phyloP scores from a whole-genome alignment of 2,888 invertebrate species.

The Argynnis bischoffii region DNA sequence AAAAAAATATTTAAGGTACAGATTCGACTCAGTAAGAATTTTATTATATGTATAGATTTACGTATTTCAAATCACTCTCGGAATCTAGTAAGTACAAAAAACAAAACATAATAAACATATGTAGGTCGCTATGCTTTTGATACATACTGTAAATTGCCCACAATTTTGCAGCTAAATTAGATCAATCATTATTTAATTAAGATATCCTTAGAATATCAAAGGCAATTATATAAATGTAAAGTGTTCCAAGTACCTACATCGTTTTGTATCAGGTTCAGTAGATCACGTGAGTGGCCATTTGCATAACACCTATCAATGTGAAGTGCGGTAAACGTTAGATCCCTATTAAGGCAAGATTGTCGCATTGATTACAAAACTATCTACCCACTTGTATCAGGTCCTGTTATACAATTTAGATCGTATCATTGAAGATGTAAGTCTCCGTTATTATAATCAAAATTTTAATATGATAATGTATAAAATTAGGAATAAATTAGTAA shows the following conservation, averaged over 20 bases:
- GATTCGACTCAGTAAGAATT: too few species aligned
- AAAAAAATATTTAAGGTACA: too few species aligned
- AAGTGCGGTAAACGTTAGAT: conserved; percentile 33
- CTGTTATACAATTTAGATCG: conserved; percentile 6
- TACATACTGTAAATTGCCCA: background rate
- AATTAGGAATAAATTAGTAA: too few species aligned
- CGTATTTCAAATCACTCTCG: too few species aligned
- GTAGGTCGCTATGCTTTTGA: too few species aligned
- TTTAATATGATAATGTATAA: background rate
- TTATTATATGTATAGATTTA: too few species aligned
- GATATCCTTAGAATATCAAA: conserved; percentile 25
- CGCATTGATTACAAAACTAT: conserved; percentile 25
- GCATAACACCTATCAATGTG: conserved; percentile 41
- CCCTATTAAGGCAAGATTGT: conserved; percentile 31
- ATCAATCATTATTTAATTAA: conserved; percentile 17
- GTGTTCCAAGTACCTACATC: conserved; percentile 23
- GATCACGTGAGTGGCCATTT: conserved; percentile 40
- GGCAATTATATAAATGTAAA: conserved; percentile 31
- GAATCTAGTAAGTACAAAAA: too few species aligned
- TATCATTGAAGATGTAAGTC: background rate
- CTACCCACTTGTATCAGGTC: conserved; percentile 1
- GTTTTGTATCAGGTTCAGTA: conserved; percentile 32
- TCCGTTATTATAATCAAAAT: background rate
- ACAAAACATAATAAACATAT: too few species aligned
- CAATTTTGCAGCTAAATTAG: background rate